A percentile compares a stretch with the other conserved stretches of the same genome.
Evolutionary conservation across 2,113 vertebrate genomes (phyloP).

Genomic region (Hystrix cristata): DNA sequence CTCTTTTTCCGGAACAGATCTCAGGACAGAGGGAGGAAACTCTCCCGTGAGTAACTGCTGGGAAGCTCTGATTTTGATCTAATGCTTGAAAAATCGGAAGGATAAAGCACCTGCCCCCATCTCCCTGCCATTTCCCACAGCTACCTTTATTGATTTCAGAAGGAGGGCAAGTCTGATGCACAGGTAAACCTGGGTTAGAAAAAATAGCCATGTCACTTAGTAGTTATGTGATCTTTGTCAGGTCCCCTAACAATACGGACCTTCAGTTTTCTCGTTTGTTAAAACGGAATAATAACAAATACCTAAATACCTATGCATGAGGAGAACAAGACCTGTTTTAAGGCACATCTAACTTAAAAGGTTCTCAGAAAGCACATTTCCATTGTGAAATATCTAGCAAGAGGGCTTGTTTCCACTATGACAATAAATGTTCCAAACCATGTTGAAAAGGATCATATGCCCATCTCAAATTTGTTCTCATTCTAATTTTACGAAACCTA

Average conservation of each 20-base stretch:
- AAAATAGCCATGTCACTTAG: background rate
- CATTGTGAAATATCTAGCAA: background rate
- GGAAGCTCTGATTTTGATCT: background rate
- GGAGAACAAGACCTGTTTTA: background rate
- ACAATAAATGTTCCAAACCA: background rate
- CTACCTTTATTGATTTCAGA: background rate
- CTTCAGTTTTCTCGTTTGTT: background rate
- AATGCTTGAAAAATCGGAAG: background rate
- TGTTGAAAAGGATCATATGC: background rate
- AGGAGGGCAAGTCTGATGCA: background rate
- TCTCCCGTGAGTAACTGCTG: background rate
- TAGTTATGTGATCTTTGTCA: background rate
- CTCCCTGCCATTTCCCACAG: background rate
- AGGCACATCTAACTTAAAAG: background rate
- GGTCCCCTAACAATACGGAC: background rate
- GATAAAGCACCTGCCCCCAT: background rate
- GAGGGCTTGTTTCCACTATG: background rate
- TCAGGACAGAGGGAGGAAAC: background rate
- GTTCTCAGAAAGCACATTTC: background rate
- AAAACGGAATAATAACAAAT: background rate
- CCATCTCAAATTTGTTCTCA: background rate
- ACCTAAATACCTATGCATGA: background rate
- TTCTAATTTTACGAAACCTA: background rate
- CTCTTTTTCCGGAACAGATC: background rate
- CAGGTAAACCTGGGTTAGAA: background rate